These are phyloP conservation scores for Gymnorhina tibicen DNA, from an alignment of 2,113 vertebrate species.

Conservation along the genomic window DNA sequence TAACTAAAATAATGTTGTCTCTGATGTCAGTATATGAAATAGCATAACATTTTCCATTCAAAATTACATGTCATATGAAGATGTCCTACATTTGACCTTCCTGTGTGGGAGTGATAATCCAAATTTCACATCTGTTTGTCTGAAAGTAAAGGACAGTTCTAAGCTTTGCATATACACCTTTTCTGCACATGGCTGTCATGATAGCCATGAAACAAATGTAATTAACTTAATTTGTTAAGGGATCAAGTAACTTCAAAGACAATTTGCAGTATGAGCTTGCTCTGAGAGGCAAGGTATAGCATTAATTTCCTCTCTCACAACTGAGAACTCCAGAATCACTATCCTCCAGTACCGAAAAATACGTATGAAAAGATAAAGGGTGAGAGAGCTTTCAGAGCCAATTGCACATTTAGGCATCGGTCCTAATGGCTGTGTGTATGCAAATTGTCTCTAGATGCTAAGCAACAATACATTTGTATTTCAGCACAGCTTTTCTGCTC, in stretches of 20 bases:
- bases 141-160: slow-evolving; percentile 16
- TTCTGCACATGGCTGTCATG: slow-evolving; percentile 16
- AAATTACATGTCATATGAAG: slow-evolving; percentile 28
- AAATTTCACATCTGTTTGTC: slow-evolving; percentile 51
- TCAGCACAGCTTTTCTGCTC: background rate
- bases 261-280: slow-evolving; percentile 23
- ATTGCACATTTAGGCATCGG: background rate
- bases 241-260: slow-evolving; percentile 62
- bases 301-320: slow-evolving; percentile 11
- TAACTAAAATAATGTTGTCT: slow-evolving; percentile 19
- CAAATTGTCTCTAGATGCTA: background rate
- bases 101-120: slow-evolving; percentile 17
- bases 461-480: background rate
- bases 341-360: background rate
- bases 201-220: slow-evolving; percentile 45
- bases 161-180: slow-evolving; percentile 21
- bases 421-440: background rate
- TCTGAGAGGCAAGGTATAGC: background rate
- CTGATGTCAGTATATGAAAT: slow-evolving; percentile 12
- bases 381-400: background rate
- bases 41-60: slow-evolving; percentile 18
- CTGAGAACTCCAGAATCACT: background rate
- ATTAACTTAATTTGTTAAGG: slow-evolving; percentile 55
- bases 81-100: slow-evolving; percentile 28
- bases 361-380: background rate